These are phyloP conservation scores for Atrina japonica DNA, from an alignment of 2,888 invertebrate genomes.

Conservation along the genomic window DNA sequence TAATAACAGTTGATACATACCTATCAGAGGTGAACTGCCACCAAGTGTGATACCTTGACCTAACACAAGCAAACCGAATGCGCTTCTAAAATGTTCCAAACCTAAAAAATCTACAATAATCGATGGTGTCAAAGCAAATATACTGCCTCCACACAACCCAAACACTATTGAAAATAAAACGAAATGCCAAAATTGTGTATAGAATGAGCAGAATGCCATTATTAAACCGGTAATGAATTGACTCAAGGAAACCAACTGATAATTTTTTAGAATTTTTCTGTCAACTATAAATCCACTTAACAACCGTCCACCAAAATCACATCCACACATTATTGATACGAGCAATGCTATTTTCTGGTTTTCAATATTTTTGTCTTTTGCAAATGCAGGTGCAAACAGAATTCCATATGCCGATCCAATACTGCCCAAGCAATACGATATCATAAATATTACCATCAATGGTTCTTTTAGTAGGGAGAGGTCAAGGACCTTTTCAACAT, in stretches of 20 bases:
- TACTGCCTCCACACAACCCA: slow-evolving; percentile 19
- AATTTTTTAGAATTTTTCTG: slow-evolving; percentile 11
- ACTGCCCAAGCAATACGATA: slow-evolving; percentile 20
- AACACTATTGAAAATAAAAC: slow-evolving; percentile 2
- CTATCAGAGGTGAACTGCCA: slow-evolving; percentile 12
- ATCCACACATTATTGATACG: slow-evolving; percentile 13
- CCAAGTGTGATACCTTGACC: slow-evolving; percentile 16
- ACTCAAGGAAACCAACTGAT: background rate
- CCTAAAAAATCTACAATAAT: slow-evolving; percentile 18
- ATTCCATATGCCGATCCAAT: slow-evolving; percentile 17
- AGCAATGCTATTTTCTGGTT: slow-evolving; percentile 11
- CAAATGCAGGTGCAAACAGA: slow-evolving; percentile 23
- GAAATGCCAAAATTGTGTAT: slow-evolving; percentile 18
- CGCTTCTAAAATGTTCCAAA: slow-evolving; percentile 20
- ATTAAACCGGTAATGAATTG: slow-evolving; percentile 11
- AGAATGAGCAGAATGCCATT: slow-evolving; percentile 13
- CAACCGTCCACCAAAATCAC: slow-evolving; percentile 26
- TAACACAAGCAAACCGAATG: slow-evolving; percentile 14
- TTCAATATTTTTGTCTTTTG: slow-evolving; percentile 10
- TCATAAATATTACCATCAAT: slow-evolving; percentile 3
- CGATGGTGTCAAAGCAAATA: slow-evolving; percentile 21
- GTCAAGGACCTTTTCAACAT: slow-evolving; percentile 3
- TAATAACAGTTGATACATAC: slow-evolving; percentile 7
- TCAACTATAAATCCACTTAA: slow-evolving; percentile 19
- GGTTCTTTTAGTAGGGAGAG: slow-evolving; percentile 10